Conservation (phyloP, 1,140 invertebrate species). For the Tetramorium parvispinum region DNA sequence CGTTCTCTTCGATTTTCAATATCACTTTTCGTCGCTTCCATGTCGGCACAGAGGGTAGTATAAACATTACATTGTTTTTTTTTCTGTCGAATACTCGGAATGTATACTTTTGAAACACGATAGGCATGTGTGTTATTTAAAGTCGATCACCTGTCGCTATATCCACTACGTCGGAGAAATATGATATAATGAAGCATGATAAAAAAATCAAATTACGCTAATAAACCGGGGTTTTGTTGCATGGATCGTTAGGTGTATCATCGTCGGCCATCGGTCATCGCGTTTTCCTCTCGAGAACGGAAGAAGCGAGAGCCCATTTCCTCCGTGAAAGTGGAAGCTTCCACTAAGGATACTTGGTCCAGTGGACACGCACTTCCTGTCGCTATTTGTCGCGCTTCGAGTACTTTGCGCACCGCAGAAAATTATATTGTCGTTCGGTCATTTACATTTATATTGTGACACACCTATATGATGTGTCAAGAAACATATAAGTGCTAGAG, state of each 20-base stretch:
- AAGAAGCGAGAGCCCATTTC: constrained; percentile 71
- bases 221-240: constrained; percentile 38
- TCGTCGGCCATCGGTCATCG: constrained; percentile 39
- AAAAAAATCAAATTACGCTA: constrained; percentile 63
- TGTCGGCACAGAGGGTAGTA: constrained; percentile 51
- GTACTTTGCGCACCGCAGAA: constrained; percentile 57
- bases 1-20: constrained; percentile 66
- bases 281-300: constrained; percentile 58
- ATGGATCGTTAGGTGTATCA: constrained; percentile 34
- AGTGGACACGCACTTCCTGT: constrained; percentile 80
- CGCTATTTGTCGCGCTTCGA: constrained; percentile 72
- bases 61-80: constrained; percentile 70
- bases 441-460: constrained; percentile 48
- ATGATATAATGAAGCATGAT: constrained; percentile 70
- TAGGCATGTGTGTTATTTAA: constrained; percentile 62
- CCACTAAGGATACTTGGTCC: constrained; percentile 80
- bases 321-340: constrained; percentile 74
- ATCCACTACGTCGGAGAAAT: constrained; percentile 59
- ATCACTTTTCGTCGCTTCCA: constrained; percentile 71
- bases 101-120: constrained; percentile 62
- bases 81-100: constrained; percentile 49
- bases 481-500: background rate
- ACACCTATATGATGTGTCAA: constrained; percentile 38
- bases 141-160: constrained; percentile 68
- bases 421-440: constrained; percentile 68